A percentile compares a stretch with the other conserved stretches of the same genome.
Conservation (phyloP, 2,113 vertebrate species). For the Centropus unirufus region DNA sequence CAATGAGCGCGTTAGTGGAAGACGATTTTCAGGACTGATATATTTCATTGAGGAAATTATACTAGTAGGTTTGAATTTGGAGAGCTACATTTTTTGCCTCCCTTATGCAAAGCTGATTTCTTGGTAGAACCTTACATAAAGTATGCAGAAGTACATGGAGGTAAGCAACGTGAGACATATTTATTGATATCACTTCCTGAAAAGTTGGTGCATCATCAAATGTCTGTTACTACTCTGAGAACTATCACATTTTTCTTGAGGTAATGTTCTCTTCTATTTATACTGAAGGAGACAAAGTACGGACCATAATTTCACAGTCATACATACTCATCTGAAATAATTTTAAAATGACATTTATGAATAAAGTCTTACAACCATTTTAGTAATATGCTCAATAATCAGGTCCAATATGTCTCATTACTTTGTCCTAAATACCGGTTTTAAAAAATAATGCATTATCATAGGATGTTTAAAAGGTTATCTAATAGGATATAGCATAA, state of each 20-base stretch:
- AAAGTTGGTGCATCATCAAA: conserved; percentile 56
- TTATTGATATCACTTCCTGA: conserved; percentile 36
- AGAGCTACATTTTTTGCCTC: conserved; percentile 37
- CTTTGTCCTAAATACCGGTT: conserved; percentile 14
- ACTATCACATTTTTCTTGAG: conserved; percentile 46
- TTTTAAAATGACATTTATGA: conserved; percentile 71
- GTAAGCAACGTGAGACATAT: conserved; percentile 65
- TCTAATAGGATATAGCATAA: not conserved
- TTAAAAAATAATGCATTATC: conserved; percentile 12
- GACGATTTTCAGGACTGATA: conserved; percentile 73
- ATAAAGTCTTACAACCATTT: conserved; percentile 65
- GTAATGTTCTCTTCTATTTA: conserved; percentile 72
- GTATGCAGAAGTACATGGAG: conserved; percentile 69
- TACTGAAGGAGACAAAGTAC: conserved; percentile 2
- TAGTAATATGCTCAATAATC: conserved; percentile 68
- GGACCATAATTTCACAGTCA: conserved; percentile 60
- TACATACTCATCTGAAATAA: conserved; percentile 66
- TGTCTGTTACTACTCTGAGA: conserved; percentile 54
- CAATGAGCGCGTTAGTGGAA: conserved; percentile 68
- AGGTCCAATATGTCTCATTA: conserved; percentile 48
- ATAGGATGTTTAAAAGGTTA: not conserved
- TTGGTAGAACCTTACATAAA: conserved; percentile 71
- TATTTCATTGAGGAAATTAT: conserved; percentile 70
- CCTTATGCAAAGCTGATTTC: conserved; percentile 51
- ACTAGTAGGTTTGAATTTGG: not conserved